phyloP scores from a whole-genome alignment of 2,888 invertebrate genomes.

The Drosophila formosana region DNA sequence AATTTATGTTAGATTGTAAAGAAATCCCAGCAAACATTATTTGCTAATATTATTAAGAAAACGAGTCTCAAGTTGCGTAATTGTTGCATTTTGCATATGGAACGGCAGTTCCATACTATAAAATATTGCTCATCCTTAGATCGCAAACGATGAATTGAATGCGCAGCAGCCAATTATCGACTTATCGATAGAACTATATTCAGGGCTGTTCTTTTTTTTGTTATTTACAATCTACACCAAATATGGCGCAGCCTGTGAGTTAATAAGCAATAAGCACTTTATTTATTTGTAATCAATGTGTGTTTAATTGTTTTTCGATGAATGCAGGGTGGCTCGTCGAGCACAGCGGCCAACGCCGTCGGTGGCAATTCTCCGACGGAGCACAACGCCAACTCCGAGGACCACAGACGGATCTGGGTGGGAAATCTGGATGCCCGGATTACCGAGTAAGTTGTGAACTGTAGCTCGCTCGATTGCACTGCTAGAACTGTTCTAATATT shows the following conservation, averaged over 20 bases:
- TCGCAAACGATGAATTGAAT: no score
- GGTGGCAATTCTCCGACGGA: slow-evolving; percentile 3
- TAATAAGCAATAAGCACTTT: neutral
- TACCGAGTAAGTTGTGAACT: slow-evolving; percentile 93
- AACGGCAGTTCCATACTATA: no score
- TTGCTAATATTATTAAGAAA: no score
- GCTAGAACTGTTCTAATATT: slow-evolving; percentile 48
- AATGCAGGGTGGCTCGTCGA: neutral
- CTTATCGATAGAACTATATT: neutral
- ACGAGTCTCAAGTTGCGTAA: no score
- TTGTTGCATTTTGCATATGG: no score
- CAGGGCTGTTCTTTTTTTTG: neutral
- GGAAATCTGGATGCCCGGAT: slow-evolving; percentile 95
- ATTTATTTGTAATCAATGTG: neutral
- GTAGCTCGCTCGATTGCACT: slow-evolving; percentile 1
- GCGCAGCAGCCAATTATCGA: neutral
- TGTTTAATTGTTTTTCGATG: neutral
- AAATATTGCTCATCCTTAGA: no score
- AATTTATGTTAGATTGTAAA: no score
- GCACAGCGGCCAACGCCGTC: neutral
- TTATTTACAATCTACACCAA: neutral
- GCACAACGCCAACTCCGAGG: slow-evolving; percentile 67
- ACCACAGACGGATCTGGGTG: slow-evolving; percentile 90
- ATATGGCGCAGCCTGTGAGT: slow-evolving; percentile 1
- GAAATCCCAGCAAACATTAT: no score